phyloP scores from a whole-genome alignment of 2,113 vertebrate genomes.

The Coptodon bakossiorum region DNA sequence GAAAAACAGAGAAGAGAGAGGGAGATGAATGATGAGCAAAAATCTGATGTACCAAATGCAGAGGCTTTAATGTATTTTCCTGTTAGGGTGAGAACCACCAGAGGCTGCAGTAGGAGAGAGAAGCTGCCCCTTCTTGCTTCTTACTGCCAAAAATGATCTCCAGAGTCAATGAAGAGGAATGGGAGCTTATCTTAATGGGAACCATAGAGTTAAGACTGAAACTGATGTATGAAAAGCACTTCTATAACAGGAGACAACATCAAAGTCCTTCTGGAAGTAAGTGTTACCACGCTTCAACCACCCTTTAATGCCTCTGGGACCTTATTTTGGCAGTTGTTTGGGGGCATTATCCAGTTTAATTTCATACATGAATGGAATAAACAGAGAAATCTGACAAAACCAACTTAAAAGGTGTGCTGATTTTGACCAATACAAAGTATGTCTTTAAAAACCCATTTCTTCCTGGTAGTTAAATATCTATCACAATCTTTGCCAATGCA shows the following conservation, averaged over 20 bases:
- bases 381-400: not conserved
- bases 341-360: not conserved
- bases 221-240: not conserved
- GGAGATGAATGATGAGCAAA: not conserved
- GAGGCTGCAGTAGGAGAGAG: not conserved
- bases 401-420: not conserved
- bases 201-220: not conserved
- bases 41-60: not conserved
- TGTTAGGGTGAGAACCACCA: slow-evolving; percentile 37
- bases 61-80: not conserved
- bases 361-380: not conserved
- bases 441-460: not conserved
- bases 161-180: not conserved
- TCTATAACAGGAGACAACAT: not conserved
- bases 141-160: not conserved
- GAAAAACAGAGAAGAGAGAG: not conserved
- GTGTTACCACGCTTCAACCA: not conserved
- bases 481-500: not conserved
- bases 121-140: not conserved
- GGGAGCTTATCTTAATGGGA: not conserved
- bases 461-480: not conserved
- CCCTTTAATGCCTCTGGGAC: not conserved
- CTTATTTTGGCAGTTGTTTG: not conserved
- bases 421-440: not conserved
- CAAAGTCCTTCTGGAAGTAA: not conserved